Conservation (phyloP, 2,888 invertebrate species). For the Apotomis capreana region DNA sequence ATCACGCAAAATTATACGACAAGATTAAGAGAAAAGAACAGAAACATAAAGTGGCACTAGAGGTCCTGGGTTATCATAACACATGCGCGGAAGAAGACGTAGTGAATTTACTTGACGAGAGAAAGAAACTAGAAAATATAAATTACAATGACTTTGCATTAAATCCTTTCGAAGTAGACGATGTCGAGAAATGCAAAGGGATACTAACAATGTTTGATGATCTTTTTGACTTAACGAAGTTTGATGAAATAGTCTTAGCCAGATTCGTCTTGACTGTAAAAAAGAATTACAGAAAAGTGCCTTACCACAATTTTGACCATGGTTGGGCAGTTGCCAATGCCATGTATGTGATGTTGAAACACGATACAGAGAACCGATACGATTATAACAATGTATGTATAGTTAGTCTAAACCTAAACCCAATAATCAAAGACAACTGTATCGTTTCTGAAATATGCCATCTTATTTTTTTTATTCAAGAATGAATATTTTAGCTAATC, state of each 20-base stretch:
- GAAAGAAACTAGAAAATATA: conserved; percentile 47
- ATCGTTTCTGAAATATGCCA: too few relatives aligned
- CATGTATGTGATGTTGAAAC: conserved; percentile 89
- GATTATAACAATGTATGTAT: conserved; percentile 62
- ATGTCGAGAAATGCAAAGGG: conserved; percentile 88
- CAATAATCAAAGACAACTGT: too few relatives aligned
- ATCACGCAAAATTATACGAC: conserved; percentile 93
- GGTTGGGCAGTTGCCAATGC: conserved; percentile 94
- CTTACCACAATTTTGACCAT: conserved; percentile 95
- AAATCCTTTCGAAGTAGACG: conserved; percentile 87
- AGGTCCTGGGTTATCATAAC: conserved; percentile 93
- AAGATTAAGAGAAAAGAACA: conserved; percentile 92
- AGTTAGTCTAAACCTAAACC: too few relatives aligned
- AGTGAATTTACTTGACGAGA: conserved; percentile 54
- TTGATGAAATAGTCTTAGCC: conserved; percentile 86
- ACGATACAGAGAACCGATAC: conserved; percentile 56
- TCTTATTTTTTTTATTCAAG: too few relatives aligned
- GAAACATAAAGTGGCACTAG: conserved; percentile 91
- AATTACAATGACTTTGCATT: conserved; percentile 86
- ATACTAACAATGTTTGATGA: conserved; percentile 90
- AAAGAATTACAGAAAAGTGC: conserved; percentile 92
- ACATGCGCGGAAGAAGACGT: conserved; percentile 90
- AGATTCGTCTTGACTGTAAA: conserved; percentile 91
- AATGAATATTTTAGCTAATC: neutral
- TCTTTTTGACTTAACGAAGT: conserved; percentile 86